Base-by-base conservation (phyloP, 1,140 invertebrate genomes). In the Plodia interpunctella region DNA sequence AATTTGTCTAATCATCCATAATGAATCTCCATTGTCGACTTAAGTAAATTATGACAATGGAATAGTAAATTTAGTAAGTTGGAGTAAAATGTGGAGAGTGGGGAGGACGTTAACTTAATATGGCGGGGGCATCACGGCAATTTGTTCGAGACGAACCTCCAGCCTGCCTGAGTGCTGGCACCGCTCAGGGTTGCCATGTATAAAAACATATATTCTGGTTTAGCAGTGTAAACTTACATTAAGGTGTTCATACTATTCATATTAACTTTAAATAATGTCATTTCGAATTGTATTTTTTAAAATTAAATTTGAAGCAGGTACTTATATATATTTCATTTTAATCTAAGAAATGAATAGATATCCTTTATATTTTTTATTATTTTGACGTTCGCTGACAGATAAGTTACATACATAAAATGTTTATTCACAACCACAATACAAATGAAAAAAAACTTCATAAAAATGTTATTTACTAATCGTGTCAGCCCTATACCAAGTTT, bases 91-190 rank as follows among this genome's bases (percentile, higher is more conserved):
- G 68, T 66, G 69, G 71, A 52, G 59, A 63, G 60, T 73, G 70
- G 53, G 65, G 74, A 68, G 75, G 78, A 80, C 72, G 74, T 72
- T 86, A 86, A 85, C 80, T 84, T 86, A 86, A 86, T 88, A 86
- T 88, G 80, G 78, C 79, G 78, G 74, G 74, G 77, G 83, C 80
- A 86, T 79, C 83, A 78, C 76, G 80, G 81, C 81, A 86, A 88
- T 86, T 88, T 88, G 83, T 88, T 84, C 80, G 80, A 83, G 83
- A 86, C 78, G 81, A 86, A 80, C 80, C 80, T 79, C 66, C 68
- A 77, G 75, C 73, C 72, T 60, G 77, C 66, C 72, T 81, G 77
- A 85, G 82, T 83, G 84, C 74, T 76, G 70, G 59, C 63, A 66
- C 57, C 66, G 55, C 63, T 38, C 68, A 83, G 80, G 81, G 84